Evolutionary conservation across 2,113 vertebrate genomes (phyloP).

Genomic region (Microcebus ravelobensis): DNA sequence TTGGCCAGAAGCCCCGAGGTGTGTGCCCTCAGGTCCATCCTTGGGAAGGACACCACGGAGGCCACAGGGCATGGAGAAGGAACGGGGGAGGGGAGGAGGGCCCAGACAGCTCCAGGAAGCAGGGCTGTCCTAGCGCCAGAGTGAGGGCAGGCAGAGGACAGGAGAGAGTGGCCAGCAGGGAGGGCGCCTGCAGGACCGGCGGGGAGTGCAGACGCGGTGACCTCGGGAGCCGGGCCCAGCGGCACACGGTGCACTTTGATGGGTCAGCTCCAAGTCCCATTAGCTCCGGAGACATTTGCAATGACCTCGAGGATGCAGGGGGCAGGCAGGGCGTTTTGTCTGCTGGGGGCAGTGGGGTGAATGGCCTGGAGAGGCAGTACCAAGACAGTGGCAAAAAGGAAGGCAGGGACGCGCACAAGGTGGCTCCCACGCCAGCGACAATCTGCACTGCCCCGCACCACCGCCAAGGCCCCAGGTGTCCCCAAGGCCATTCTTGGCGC

Average conservation of each 20-base stretch:
- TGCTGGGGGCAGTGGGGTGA: neutral
- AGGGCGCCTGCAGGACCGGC: neutral
- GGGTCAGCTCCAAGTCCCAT: neutral
- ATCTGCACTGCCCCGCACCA: accelerated
- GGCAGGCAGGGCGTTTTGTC: neutral
- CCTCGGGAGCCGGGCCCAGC: accelerated
- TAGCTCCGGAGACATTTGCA: neutral
- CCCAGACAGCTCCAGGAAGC: neutral
- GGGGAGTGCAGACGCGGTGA: neutral
- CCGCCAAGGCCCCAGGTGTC: neutral
- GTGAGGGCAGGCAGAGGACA: neutral
- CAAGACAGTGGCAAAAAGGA: neutral
- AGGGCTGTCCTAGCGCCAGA: accelerated
- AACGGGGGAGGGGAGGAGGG: neutral
- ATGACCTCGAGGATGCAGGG: neutral
- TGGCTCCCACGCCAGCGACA: accelerated
- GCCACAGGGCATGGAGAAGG: neutral
- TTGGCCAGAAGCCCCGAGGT: neutral
- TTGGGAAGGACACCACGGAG: neutral
- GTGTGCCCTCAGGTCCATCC: neutral
- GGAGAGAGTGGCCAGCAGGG: neutral
- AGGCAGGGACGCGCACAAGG: neutral
- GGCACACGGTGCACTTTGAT: accelerated
- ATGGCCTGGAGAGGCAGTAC: neutral
- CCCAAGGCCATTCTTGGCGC: neutral